Evolutionary conservation across 2,113 vertebrate genomes (phyloP), one percentile per base, ranked within the genome.

Genomic region (Percina caprodes): DNA sequence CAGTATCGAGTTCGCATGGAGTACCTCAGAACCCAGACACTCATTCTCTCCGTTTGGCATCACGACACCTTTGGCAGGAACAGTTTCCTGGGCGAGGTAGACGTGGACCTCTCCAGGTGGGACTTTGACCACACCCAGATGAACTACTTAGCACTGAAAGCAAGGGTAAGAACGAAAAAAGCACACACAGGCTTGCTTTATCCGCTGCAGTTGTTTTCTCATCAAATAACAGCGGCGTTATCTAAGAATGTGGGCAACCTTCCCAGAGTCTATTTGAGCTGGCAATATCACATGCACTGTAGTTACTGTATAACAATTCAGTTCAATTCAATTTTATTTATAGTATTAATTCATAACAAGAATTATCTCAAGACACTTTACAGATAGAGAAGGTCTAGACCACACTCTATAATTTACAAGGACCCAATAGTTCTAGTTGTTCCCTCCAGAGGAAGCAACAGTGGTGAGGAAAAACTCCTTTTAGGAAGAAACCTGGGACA

Each of bases 31-130:
- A 94, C 93, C 19, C 97, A 99, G 92, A 96, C 88, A 9, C 92
- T 99, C 80, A 97, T 98, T 88, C 92, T 99, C 71, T 99, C 98
- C 0, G 97, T 98, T 49, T 99, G 98, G 98, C 98, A 99, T 85
- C 95, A 98, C 8, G 98, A 99, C 88, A 97, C 95, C 1, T 98
- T 99, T 94, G 97, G 97, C 46, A 97, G 95, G 58, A 99, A 99
- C 84, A 98, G 96, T 73, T 99, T 99, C 85, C 95, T 99, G 68
- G 98, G 98, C 1, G 97, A 99, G 92, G 97, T 97, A 26, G 98
- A 99, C 16, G 72, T 98, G 66, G 97, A 99, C 82, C 95, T 99
- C 67, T 96, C 94, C 82, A 92, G 89, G 1, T 99, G 98, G 98
- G 96, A 99, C 86, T 98, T 97, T 94, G 94, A 92, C 80, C 96